These are phyloP conservation scores for Gasterosteus aculeatus DNA, from an alignment of 2,113 vertebrate genomes.

Conservation along the genomic window DNA sequence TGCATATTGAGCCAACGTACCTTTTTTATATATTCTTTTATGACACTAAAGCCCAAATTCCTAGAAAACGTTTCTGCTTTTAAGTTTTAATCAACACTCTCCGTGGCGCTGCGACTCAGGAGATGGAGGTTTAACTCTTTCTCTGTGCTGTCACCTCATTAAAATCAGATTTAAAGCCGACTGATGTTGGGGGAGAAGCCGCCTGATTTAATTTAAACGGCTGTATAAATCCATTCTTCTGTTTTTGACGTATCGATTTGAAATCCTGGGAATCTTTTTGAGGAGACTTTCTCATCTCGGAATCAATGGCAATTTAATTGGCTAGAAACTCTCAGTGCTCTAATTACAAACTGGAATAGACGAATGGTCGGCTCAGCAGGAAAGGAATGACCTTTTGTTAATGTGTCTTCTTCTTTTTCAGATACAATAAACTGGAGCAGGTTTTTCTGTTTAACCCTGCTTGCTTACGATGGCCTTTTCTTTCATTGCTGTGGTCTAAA, in stretches of 20 bases:
- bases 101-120: conserved; percentile 6
- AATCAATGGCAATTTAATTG: conserved; percentile 72
- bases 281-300: conserved; percentile 50
- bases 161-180: conserved; percentile 45
- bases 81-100: conserved; percentile 29
- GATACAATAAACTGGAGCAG: not conserved
- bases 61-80: conserved; percentile 14
- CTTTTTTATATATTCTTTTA: not conserved
- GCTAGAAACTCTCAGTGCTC: conserved; percentile 54
- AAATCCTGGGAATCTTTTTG: conserved; percentile 50
- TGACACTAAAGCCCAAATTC: not conserved
- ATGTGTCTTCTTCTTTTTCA: not conserved
- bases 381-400: conserved; percentile 14
- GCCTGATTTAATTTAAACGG: conserved; percentile 46
- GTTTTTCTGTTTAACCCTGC: not conserved
- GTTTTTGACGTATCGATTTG: conserved; percentile 73
- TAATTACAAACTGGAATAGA: conserved; percentile 69
- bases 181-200: conserved; percentile 22
- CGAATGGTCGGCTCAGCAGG: conserved; percentile 15
- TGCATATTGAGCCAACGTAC: conserved; percentile 24
- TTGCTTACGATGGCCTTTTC: not conserved
- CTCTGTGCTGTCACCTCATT: conserved; percentile 31
- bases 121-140: conserved; percentile 38
- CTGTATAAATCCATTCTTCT: conserved; percentile 47
- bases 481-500: conserved; percentile 4